Evolutionary conservation across 2,888 invertebrate genomes (phyloP), one percentile per base, ranked within the genome.

Genomic region (Lasioglossum zephyrum): DNA sequence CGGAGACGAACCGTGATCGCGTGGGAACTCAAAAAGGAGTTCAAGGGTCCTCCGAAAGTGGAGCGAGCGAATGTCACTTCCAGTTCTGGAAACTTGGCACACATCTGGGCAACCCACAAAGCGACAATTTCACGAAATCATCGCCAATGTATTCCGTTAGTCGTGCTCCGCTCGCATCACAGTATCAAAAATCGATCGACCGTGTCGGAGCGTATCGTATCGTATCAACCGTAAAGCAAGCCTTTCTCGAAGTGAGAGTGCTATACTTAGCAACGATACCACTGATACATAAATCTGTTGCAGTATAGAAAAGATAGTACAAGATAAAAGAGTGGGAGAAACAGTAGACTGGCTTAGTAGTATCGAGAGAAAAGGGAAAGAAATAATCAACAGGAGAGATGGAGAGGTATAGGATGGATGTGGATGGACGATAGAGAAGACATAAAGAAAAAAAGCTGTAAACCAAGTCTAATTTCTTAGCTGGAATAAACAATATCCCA

Each of bases 21-120:
- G 83, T 86, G 72, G 81, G 77, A 84, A 86, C 39, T 81, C 53
- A 66, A 87, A 89, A 88, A 82, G 78, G 73, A 86, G 86, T 82
- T 87, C 81, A 85, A 83, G 89, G 77, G 73, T 73, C 79, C 63
- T 75, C 8, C 5, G 36, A 76, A 88, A 86, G 86, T 89, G 69
- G 84, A 81, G 74, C 85, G 69, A 80, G 69, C 80, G 85, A 84
- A 77, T 87, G 85, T 90, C 84, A 77, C 70, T 91, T 85, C 81
- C 86, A 90, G 73, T 86, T 81, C 82, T 86, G 79, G 69, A 82
- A 77, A 69, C 83, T 85, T 82, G 84, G 75, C 87, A 89, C 77
- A 82, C 81, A 86, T 89, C 74, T 63, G 49, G 60, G 16, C 72
- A 44, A 49, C 57, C 73, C 39, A 13, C 47, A 31, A 36, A 73